Conservation (phyloP, 1,140 invertebrate genomes). For the Chironomus tepperi region DNA sequence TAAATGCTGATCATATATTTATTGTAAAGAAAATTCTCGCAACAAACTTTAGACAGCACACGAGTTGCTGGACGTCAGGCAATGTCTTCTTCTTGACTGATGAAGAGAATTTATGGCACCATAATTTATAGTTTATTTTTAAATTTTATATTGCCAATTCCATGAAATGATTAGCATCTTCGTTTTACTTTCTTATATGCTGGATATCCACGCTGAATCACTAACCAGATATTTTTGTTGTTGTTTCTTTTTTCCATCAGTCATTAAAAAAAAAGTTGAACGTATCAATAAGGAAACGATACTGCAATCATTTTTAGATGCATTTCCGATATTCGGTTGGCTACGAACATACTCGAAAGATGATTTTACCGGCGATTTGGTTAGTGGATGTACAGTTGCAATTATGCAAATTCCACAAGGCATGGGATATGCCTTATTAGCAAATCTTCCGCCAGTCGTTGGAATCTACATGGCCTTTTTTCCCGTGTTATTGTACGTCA, state of each 20-base stretch:
- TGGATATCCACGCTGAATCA: too few relatives aligned
- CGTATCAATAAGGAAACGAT: background rate
- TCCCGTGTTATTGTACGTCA: conserved; percentile 73
- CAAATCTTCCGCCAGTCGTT: conserved; percentile 70
- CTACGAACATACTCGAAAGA: conserved; percentile 46
- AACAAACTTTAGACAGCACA: too few relatives aligned
- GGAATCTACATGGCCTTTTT: conserved; percentile 91
- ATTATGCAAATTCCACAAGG: conserved; percentile 84
- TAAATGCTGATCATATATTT: too few relatives aligned
- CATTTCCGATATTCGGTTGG: conserved; percentile 45
- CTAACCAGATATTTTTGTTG: too few relatives aligned
- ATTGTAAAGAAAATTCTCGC: too few relatives aligned
- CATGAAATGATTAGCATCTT: too few relatives aligned
- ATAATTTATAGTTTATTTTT: too few relatives aligned
- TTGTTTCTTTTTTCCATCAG: background rate
- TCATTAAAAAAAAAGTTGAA: background rate
- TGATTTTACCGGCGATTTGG: conserved; percentile 46
- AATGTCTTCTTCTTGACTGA: too few relatives aligned
- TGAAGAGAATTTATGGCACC: too few relatives aligned
- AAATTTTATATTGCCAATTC: too few relatives aligned
- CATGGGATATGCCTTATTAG: conserved; percentile 82
- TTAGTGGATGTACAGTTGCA: conserved; percentile 58
- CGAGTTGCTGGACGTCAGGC: too few relatives aligned
- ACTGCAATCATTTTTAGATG: background rate
- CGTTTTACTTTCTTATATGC: too few relatives aligned